Percentiles rank a stretch among this genome's conserved stretches.
Evolutionary conservation across 2,113 vertebrate species (phyloP).

Genomic region (Emydocephalus ijimae): DNA sequence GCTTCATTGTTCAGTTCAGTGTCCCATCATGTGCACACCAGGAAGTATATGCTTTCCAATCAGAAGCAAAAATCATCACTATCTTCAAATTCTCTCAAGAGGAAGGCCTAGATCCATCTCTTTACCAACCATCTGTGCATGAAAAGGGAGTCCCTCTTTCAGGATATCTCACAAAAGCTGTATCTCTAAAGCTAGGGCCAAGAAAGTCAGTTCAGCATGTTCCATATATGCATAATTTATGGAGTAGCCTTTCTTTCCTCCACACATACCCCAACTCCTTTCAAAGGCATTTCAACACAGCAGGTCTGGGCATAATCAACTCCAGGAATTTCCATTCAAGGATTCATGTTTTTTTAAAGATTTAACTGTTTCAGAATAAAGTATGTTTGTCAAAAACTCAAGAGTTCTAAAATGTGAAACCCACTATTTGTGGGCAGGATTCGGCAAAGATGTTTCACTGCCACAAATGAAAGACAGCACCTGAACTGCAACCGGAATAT

Average conservation of each 20-base stretch:
- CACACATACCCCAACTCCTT: not conserved
- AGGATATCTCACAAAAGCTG: not conserved
- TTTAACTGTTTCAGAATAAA: constrained; percentile 34
- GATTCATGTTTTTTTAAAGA: not conserved
- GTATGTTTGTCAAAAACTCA: not conserved
- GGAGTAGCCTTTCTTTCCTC: not conserved
- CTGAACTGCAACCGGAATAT: not conserved
- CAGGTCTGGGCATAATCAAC: constrained; percentile 41
- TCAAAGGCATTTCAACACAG: constrained; percentile 29
- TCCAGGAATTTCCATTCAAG: constrained; percentile 41
- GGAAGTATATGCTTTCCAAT: not conserved
- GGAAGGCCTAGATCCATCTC: not conserved
- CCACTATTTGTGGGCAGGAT: not conserved
- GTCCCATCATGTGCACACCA: too few species aligned
- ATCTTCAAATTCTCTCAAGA: not conserved
- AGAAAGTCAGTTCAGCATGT: constrained; percentile 2
- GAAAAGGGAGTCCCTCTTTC: constrained; percentile 7
- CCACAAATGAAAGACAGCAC: not conserved
- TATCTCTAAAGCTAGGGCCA: not conserved
- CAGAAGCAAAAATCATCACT: not conserved
- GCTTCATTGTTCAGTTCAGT: not conserved
- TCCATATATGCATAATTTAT: constrained; percentile 5
- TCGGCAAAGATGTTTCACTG: not conserved
- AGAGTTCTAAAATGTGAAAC: not conserved
- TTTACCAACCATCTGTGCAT: not conserved